Conservation (phyloP, 2,797 vertebrate species). For the Iguana delicatissima region DNA sequence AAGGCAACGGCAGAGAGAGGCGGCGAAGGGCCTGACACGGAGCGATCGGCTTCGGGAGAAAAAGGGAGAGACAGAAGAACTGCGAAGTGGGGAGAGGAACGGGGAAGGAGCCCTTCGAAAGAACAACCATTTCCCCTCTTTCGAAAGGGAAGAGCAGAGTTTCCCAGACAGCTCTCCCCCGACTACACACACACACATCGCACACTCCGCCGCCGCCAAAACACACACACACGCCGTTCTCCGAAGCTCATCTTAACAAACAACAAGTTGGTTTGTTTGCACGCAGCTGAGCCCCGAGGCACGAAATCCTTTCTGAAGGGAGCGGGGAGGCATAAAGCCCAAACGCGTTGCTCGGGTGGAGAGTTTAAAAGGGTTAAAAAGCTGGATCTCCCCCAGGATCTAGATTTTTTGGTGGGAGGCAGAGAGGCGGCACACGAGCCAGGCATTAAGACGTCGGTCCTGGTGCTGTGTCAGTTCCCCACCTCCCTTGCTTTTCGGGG, state of each 20-base stretch:
- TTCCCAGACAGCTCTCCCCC: too few species aligned
- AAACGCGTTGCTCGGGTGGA: neutral
- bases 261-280: slow-evolving; percentile 5
- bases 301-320: neutral
- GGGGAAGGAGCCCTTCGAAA: too few species aligned
- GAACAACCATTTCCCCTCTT: too few species aligned
- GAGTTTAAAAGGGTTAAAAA: slow-evolving; percentile 13
- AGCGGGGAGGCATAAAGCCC: too few species aligned
- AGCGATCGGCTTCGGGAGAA: too few species aligned
- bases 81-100: too few species aligned
- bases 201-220: too few species aligned
- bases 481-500: slow-evolving; percentile 6
- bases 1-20: too few species aligned
- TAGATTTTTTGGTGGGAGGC: neutral
- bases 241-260: too few species aligned
- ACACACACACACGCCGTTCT: neutral
- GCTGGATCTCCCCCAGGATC: neutral
- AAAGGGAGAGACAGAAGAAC: too few species aligned
- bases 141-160: too few species aligned
- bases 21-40: too few species aligned
- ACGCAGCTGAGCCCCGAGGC: neutral
- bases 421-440: neutral
- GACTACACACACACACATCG: neutral
- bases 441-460: slow-evolving; percentile 45
- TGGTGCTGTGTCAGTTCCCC: slow-evolving; percentile 37